Conservation (phyloP, 2,888 invertebrate genomes). For the Melanostoma scalare region DNA sequence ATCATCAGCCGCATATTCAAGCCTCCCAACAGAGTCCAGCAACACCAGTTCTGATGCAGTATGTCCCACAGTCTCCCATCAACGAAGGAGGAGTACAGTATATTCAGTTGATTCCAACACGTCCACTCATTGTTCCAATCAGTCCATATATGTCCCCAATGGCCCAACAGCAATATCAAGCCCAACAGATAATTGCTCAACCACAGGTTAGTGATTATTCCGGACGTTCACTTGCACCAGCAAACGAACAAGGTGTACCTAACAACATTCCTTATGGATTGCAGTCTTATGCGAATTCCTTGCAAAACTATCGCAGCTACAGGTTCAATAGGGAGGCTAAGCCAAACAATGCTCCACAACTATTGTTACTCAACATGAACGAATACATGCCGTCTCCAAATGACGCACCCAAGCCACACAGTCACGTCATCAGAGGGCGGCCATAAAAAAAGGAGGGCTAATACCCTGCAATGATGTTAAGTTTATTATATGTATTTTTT, state of each 20-base stretch:
- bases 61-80: constrained; percentile 77
- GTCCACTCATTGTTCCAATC: constrained; percentile 81
- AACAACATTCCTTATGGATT: constrained; percentile 75
- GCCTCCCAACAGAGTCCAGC: constrained; percentile 47
- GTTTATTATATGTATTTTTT: constrained; percentile 14
- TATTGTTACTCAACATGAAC: constrained; percentile 78
- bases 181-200: constrained; percentile 33
- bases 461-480: constrained; percentile 9
- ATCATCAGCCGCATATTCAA: constrained; percentile 38
- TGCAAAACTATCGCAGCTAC: constrained; percentile 76
- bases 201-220: constrained; percentile 40
- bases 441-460: constrained; percentile 28
- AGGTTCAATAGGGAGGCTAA: constrained; percentile 79
- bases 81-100: constrained; percentile 79
- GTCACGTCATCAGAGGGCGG: constrained; percentile 35
- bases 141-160: constrained; percentile 76
- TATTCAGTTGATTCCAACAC: constrained; percentile 80
- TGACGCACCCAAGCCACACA: constrained; percentile 69
- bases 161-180: constrained; percentile 60
- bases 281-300: constrained; percentile 75
- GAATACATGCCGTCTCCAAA: constrained; percentile 79
- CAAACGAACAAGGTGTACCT: constrained; percentile 66
- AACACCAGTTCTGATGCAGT: constrained; percentile 81
- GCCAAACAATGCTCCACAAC: constrained; percentile 74
- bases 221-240: constrained; percentile 55